These are phyloP conservation scores for Carcina quercana DNA, from an alignment of 2,888 invertebrate species.

Conservation along the genomic window DNA sequence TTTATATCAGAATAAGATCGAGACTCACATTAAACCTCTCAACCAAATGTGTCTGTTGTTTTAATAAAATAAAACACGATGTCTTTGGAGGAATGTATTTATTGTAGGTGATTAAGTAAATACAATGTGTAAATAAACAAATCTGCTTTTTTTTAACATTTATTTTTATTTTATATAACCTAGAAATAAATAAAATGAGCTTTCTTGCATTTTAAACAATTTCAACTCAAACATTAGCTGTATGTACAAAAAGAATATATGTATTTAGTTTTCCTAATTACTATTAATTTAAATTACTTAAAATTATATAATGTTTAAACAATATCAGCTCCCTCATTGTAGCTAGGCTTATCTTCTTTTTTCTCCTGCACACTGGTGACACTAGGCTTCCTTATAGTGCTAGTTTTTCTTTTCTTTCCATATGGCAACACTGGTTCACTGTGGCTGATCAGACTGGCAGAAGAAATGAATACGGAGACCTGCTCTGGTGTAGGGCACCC, in stretches of 20 bases:
- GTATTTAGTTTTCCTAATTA: not conserved
- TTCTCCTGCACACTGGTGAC: slow-evolving; percentile 44
- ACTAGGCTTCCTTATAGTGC: slow-evolving; percentile 45
- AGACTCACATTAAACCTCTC: slow-evolving; percentile 49
- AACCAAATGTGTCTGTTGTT: slow-evolving; percentile 61
- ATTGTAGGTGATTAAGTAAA: slow-evolving; percentile 51
- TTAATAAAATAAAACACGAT: slow-evolving; percentile 62
- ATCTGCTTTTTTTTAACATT: slow-evolving; percentile 25
- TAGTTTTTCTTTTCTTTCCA: slow-evolving; percentile 51
- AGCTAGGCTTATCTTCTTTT: slow-evolving; percentile 18
- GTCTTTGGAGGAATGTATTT: slow-evolving; percentile 62
- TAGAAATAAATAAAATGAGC: slow-evolving; percentile 1
- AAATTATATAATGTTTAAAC: too few species aligned
- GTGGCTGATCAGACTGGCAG: slow-evolving; percentile 79
- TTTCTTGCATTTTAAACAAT: not conserved
- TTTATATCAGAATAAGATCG: slow-evolving; percentile 57
- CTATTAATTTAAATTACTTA: too few species aligned
- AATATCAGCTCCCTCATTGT: slow-evolving; percentile 4
- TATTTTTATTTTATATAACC: slow-evolving; percentile 17
- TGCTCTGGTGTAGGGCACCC: slow-evolving; percentile 96
- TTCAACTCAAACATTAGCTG: slow-evolving; percentile 3
- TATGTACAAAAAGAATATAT: not conserved
- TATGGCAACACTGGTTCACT: slow-evolving; percentile 59
- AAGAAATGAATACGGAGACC: slow-evolving; percentile 90
- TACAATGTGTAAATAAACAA: slow-evolving; percentile 53